A percentile compares a stretch with the other conserved stretches of the same genome.
Evolutionary conservation across 2,113 vertebrate genomes (phyloP).

Genomic region (Kryptolebias marmoratus): DNA sequence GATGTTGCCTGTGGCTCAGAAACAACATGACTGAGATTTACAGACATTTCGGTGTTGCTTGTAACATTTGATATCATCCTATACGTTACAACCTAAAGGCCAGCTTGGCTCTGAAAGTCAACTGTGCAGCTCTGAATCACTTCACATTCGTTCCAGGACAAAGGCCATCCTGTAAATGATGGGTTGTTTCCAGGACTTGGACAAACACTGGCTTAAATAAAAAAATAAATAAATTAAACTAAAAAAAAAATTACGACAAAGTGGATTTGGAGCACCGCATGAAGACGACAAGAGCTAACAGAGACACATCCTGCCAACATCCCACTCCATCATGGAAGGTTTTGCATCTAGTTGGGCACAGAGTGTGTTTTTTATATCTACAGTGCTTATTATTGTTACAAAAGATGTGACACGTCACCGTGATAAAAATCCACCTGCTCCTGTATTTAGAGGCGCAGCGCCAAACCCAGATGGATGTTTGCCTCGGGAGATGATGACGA

Average conservation of each 20-base stretch:
- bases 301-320: no score
- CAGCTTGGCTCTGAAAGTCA: no score
- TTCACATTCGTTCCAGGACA: background rate
- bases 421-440: background rate
- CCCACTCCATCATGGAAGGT: no score
- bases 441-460: background rate
- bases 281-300: background rate
- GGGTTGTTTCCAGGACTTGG: background rate
- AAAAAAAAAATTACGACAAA: background rate
- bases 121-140: no score
- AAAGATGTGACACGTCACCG: background rate
- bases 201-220: no score
- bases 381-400: background rate
- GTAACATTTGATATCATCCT: no score
- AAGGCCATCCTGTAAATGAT: background rate
- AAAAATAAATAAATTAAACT: no score
- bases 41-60: no score
- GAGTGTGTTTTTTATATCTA: background rate
- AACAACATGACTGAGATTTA: no score
- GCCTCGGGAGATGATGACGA: conserved; percentile 2
- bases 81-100: no score
- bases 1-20: no score
- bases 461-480: background rate
- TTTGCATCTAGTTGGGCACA: no score
- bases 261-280: background rate